phyloP scores from a whole-genome alignment of 2,113 vertebrate genomes.

The Callipepla californica region DNA sequence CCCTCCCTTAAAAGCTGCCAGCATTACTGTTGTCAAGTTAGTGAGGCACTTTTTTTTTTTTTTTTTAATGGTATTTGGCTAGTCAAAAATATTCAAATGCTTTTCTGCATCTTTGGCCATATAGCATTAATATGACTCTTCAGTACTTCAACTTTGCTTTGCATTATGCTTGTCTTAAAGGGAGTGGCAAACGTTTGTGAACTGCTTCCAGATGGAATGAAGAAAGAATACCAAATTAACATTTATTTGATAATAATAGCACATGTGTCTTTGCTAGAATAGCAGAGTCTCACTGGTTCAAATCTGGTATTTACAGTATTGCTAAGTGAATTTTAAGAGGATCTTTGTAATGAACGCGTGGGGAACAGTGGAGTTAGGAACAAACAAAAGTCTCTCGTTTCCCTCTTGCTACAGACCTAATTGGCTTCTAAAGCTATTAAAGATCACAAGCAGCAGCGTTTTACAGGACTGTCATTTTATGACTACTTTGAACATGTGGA shows the following conservation, averaged over 20 bases:
- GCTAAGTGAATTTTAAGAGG: neutral
- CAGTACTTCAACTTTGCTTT: neutral
- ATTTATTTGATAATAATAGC: neutral
- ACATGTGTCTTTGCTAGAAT: neutral
- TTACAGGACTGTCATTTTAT: neutral
- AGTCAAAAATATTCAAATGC: neutral
- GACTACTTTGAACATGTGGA: neutral
- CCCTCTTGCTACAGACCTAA: neutral
- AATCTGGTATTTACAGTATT: neutral
- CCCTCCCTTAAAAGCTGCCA: neutral
- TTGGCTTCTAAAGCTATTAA: neutral
- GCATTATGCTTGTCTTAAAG: neutral
- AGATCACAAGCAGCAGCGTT: neutral
- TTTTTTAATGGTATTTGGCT: neutral
- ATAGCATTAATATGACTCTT: neutral
- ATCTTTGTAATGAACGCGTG: neutral
- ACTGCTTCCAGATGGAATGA: neutral
- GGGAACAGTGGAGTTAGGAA: neutral
- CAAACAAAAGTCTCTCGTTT: neutral
- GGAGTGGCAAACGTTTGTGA: neutral
- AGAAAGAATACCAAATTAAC: neutral
- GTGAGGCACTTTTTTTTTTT: neutral
- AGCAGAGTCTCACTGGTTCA: neutral
- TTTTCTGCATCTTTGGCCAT: neutral
- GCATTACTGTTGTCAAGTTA: neutral